Conservation (phyloP, 2,113 vertebrate species). For the Lethenteron reissneri region DNA sequence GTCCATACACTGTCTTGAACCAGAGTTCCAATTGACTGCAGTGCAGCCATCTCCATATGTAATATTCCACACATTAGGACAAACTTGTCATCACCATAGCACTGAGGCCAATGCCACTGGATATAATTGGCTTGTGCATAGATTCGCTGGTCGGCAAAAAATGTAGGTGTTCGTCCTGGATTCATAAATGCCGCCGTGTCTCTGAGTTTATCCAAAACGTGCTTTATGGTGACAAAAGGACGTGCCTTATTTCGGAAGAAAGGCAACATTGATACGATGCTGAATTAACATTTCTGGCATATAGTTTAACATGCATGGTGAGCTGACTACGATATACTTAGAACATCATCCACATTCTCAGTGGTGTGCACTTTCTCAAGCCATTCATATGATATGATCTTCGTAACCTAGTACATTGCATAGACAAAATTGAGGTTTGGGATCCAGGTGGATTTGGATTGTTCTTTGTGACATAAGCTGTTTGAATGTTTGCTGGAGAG, state of each 20-base stretch:
- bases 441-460: no score
- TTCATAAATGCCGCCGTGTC: not conserved
- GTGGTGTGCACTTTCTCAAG: no score
- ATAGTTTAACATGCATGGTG: no score
- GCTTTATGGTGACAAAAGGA: not conserved
- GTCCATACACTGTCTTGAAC: not conserved
- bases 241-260: not conserved
- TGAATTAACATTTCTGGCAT: no score
- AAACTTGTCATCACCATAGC: constrained; percentile 1
- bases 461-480: not conserved
- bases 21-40: constrained; percentile 1
- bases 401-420: no score
- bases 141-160: not conserved
- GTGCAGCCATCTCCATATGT: not conserved
- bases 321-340: no score
- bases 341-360: no score
- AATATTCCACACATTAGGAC: not conserved
- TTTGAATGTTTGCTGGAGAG: not conserved
- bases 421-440: no score
- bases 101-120: not conserved
- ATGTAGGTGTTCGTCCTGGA: not conserved
- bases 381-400: no score
- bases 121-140: not conserved
- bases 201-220: not conserved
- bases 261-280: not conserved